These are phyloP conservation scores for Ochropleura plecta DNA, from an alignment of 2,888 invertebrate genomes.

Conservation along the genomic window DNA sequence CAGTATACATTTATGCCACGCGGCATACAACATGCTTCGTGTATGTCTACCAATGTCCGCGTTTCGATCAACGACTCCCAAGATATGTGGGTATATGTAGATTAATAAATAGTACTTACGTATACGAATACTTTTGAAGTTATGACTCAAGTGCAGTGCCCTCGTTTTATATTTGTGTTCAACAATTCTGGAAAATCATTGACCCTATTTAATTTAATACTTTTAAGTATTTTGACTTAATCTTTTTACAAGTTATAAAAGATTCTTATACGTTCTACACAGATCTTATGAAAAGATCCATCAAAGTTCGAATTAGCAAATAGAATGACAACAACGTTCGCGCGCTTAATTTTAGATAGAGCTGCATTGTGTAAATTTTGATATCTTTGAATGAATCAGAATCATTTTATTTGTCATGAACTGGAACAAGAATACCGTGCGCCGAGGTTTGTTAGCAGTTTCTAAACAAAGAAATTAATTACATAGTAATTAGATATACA, in stretches of 20 bases:
- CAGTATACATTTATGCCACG: constrained; percentile 4
- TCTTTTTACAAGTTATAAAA: not conserved
- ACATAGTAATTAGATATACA: constrained; percentile 35
- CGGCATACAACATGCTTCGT: constrained; percentile 12
- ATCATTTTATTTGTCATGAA: no score
- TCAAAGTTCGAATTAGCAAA: not conserved
- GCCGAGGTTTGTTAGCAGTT: constrained; percentile 14
- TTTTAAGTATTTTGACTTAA: constrained; percentile 20
- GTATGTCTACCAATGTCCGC: constrained; percentile 58
- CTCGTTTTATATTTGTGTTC: constrained; percentile 72
- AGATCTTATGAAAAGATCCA: not conserved
- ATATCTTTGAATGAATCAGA: not conserved
- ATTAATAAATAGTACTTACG: constrained; percentile 14
- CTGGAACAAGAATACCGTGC: not conserved
- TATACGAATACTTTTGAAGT: constrained; percentile 26
- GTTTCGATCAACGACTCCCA: constrained; percentile 76
- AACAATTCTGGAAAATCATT: constrained; percentile 67
- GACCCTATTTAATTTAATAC: constrained; percentile 59
- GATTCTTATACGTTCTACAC: not conserved
- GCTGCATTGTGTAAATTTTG: not conserved
- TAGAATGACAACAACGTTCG: not conserved
- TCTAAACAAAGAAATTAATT: constrained; percentile 35
- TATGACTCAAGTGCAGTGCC: constrained; percentile 79
- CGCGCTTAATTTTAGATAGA: no score
- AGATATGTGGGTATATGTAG: constrained; percentile 54